These are phyloP conservation scores for Paedocypris micromegethes DNA, from an alignment of 2,797 vertebrate genomes.

Conservation along the genomic window DNA sequence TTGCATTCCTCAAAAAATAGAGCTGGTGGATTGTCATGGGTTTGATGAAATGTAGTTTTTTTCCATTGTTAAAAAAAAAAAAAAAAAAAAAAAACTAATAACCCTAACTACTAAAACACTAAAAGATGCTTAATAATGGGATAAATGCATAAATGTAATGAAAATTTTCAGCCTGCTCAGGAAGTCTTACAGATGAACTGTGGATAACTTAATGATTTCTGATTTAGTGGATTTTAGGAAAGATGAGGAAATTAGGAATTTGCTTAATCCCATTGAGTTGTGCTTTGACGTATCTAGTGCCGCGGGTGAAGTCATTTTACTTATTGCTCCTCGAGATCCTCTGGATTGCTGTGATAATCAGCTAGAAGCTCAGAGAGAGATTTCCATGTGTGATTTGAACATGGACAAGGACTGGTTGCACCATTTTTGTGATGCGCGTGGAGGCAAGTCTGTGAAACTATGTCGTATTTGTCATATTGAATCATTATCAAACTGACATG, in stretches of 20 bases:
- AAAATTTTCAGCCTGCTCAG: slow-evolving; percentile 7
- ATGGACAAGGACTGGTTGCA: slow-evolving; percentile 3
- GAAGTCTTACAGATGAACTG: slow-evolving; percentile 6
- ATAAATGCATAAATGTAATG: not conserved
- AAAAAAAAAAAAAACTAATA: no score
- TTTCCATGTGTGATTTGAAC: slow-evolving; percentile 14
- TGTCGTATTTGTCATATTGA: slow-evolving; percentile 20
- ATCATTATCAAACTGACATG: slow-evolving; percentile 38
- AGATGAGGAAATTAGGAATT: slow-evolving; percentile 27
- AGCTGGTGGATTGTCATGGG: no score
- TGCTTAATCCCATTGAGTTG: slow-evolving; percentile 27
- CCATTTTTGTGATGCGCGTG: slow-evolving; percentile 1
- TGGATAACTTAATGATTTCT: slow-evolving; percentile 21
- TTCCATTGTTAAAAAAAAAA: no score
- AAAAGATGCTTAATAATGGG: no score
- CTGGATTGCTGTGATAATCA: slow-evolving; percentile 20
- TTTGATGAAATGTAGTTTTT: no score
- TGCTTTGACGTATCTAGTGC: slow-evolving; percentile 31
- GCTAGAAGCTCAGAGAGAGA: slow-evolving; percentile 21
- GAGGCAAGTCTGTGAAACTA: not conserved
- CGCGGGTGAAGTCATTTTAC: slow-evolving; percentile 31
- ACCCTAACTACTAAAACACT: no score
- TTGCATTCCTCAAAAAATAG: no score
- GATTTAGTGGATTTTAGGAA: slow-evolving; percentile 32
- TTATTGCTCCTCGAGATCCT: slow-evolving; percentile 24